These are phyloP conservation scores for Drosophila birchii DNA, from an alignment of 2,888 invertebrate species.

Conservation along the genomic window DNA sequence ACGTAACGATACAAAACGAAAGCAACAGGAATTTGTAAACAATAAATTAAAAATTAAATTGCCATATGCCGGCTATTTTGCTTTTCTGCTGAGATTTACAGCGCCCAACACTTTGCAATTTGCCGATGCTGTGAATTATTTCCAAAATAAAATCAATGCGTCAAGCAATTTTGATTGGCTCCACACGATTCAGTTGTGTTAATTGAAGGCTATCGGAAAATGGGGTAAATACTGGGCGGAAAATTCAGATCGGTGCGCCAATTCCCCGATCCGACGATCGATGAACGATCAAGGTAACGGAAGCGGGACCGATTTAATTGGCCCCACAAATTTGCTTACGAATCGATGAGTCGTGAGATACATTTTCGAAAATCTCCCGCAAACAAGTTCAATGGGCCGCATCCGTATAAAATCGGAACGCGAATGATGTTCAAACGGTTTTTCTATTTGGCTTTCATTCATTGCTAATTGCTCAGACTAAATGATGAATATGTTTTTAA, in stretches of 20 bases:
- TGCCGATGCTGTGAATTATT: conserved; percentile 62
- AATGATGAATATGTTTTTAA: conserved; percentile 57
- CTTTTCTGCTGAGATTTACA: conserved; percentile 61
- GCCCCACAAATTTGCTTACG: conserved; percentile 54
- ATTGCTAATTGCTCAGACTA: conserved; percentile 57
- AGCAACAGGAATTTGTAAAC: conserved; percentile 53
- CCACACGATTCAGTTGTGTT: conserved; percentile 48
- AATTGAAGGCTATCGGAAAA: conserved; percentile 62
- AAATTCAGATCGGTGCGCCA: conserved; percentile 35
- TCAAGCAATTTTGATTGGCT: conserved; percentile 51
- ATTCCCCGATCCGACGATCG: conserved; percentile 40
- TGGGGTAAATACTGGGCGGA: conserved; percentile 30
- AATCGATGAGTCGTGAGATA: conserved; percentile 28
- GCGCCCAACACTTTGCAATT: conserved; percentile 52
- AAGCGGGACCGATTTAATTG: conserved; percentile 70
- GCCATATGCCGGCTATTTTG: conserved; percentile 60
- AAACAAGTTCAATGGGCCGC: conserved; percentile 56
- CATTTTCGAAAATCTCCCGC: conserved; percentile 23
- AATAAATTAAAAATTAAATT: conserved; percentile 46
- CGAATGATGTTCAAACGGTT: conserved; percentile 56
- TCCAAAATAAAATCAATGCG: conserved; percentile 72
- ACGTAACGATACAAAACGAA: conserved; percentile 15
- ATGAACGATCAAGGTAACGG: conserved; percentile 70
- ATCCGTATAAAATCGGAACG: conserved; percentile 50
- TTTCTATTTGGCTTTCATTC: conserved; percentile 55